Conservation (phyloP, 1,140 invertebrate genomes). For the Aethina tumida region DNA sequence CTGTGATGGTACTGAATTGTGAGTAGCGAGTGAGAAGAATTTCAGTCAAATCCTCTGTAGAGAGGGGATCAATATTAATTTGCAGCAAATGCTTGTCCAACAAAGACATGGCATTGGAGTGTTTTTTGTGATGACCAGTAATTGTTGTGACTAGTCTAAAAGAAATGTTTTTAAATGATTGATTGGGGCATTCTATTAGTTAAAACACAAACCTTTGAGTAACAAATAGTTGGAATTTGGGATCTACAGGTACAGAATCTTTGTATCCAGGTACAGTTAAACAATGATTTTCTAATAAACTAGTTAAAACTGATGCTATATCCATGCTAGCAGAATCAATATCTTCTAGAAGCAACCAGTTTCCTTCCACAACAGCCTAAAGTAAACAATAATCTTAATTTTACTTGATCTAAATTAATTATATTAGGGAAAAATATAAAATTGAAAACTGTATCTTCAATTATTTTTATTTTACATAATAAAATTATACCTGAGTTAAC, state of each 20-base stretch:
- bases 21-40: conserved; percentile 63
- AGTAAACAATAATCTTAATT: conserved; percentile 15
- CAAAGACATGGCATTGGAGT: conserved; percentile 50
- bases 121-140: conserved; percentile 51
- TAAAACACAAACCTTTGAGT: conserved; percentile 61
- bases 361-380: conserved; percentile 74
- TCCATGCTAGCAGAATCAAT: conserved; percentile 90
- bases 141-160: conserved; percentile 47
- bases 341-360: conserved; percentile 94
- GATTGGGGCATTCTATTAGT: conserved; percentile 4
- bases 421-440: neutral
- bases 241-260: conserved; percentile 63
- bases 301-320: conserved; percentile 77
- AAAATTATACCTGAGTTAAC: conserved; percentile 57
- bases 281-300: conserved; percentile 74
- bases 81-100: conserved; percentile 76
- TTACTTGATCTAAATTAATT: too few species aligned
- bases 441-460: conserved; percentile 5
- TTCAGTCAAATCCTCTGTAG: conserved; percentile 57
- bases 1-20: conserved; percentile 58
- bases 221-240: conserved; percentile 85
- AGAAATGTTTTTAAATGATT: conserved; percentile 24
- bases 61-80: conserved; percentile 72
- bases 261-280: conserved; percentile 80
- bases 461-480: conserved; percentile 6